Conservation (phyloP, 2,888 invertebrate genomes). For the Mallateleia sp. region DNA sequence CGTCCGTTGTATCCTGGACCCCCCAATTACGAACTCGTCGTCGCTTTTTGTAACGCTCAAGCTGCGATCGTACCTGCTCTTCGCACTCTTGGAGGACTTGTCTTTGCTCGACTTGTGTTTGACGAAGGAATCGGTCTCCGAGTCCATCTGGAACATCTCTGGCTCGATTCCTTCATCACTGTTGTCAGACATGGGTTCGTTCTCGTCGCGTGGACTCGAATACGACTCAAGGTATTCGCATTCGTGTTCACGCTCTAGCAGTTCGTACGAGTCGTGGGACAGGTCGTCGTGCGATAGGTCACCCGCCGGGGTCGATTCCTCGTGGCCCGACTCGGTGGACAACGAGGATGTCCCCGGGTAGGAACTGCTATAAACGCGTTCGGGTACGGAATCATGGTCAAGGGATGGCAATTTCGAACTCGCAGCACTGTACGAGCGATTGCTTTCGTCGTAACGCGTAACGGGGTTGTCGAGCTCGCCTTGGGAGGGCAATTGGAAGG, state of each 20-base stretch:
- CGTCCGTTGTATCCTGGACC: constrained; percentile 87
- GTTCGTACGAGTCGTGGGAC: constrained; percentile 96
- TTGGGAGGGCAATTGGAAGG: constrained; percentile 88
- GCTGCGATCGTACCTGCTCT: constrained; percentile 86
- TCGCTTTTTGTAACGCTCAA: constrained; percentile 79
- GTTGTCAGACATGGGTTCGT: constrained; percentile 86
- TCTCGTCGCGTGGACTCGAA: constrained; percentile 87
- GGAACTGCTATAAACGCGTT: constrained; percentile 96
- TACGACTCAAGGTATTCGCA: constrained; percentile 89
- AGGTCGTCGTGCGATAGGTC: constrained; percentile 95
- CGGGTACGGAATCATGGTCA: constrained; percentile 92
- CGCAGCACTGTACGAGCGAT: constrained; percentile 92
- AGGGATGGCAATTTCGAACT: constrained; percentile 92
- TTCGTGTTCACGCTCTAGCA: constrained; percentile 92
- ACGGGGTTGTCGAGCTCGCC: constrained; percentile 92
- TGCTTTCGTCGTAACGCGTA: constrained; percentile 93
- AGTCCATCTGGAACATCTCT: constrained; percentile 94
- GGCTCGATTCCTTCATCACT: constrained; percentile 91
- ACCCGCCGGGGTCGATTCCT: constrained; percentile 92
- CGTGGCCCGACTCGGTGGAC: constrained; percentile 91
- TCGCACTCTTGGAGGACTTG: constrained; percentile 84
- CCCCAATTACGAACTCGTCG: constrained; percentile 84
- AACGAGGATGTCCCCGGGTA: constrained; percentile 95
- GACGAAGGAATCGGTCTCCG: constrained; percentile 88
- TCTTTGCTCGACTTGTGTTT: constrained; percentile 87